These are phyloP conservation scores for Timandra comae DNA, from an alignment of 2,888 invertebrate genomes.

Conservation along the genomic window DNA sequence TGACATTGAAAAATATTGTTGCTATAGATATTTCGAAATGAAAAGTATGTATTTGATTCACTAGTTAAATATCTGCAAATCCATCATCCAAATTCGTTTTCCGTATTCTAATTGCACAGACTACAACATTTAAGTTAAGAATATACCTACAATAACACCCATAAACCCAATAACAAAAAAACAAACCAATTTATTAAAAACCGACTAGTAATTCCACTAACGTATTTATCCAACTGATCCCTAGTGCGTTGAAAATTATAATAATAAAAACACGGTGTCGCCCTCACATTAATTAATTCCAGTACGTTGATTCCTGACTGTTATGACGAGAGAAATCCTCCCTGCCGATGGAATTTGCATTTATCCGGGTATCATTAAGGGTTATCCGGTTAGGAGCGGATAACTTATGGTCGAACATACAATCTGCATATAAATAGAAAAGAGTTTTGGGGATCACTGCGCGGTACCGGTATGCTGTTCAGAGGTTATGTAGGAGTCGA, in stretches of 20 bases:
- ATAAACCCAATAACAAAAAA: background rate
- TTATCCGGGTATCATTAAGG: slow-evolving; percentile 66
- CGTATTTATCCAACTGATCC: slow-evolving; percentile 53
- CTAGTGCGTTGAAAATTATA: slow-evolving; percentile 38
- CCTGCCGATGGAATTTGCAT: slow-evolving; percentile 52
- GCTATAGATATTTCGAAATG: too few species aligned
- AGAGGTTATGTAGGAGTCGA: too few species aligned
- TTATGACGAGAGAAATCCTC: slow-evolving; percentile 49
- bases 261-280: slow-evolving; percentile 64
- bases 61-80: too few species aligned
- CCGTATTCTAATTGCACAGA: too few species aligned
- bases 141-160: too few species aligned
- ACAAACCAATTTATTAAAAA: too few species aligned
- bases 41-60: too few species aligned
- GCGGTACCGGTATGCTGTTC: too few species aligned
- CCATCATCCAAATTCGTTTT: too few species aligned
- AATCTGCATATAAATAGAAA: slow-evolving; percentile 76
- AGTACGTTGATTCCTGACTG: slow-evolving; percentile 45
- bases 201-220: too few species aligned
- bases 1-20: too few species aligned
- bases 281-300: slow-evolving; percentile 64
- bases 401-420: slow-evolving; percentile 71
- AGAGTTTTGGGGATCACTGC: slow-evolving; percentile 44
- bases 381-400: slow-evolving; percentile 66
- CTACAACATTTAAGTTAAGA: too few species aligned